Evolutionary conservation across 2,113 vertebrate genomes (phyloP), one percentile per base, ranked within the genome.

Genomic region (Leptosomus discolor): DNA sequence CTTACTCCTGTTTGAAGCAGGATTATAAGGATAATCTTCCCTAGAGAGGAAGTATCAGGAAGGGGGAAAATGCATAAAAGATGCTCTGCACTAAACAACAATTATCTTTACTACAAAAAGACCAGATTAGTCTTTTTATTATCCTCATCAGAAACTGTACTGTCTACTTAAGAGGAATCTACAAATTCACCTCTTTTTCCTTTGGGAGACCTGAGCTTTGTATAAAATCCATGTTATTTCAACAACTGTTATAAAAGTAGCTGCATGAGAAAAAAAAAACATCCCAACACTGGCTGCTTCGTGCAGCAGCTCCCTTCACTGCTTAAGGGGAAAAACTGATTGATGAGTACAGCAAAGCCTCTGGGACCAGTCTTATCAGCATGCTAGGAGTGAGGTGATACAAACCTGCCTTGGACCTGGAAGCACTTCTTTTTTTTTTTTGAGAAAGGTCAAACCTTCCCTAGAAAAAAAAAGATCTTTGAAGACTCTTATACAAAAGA

Each of bases 1-100:
- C 29, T 54, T 61, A 45, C 24, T 76, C 60, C 56, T 60, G 50
- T 45, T 50, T 76, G 75, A 88, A 48, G 68, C 37, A 75, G 56
- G 50, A 92, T 82, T 92, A 57, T 77, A 71, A 77, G 30, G 64
- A 90, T 56, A 46, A 83, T 69, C 32, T 22, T 83, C 65, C 71
- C 65, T 37, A 48, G 12, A 86, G n/a, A 69, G n/a, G 15, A 73
- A 90, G 6, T 26, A 86, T 17, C 43, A 78, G n/a, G 29, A 68
- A 78, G 8, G 4, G 11, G 12, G 5, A 56, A 84, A 86, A 82
- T 5, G 21, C 27, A 30, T 57, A 64, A 69, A 57, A 82, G 50
- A 39, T 45, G 58, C 24, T 69, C 45, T 69, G 56, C 29, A 60
- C 26, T 46, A 26, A 92, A 68, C 37, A 71, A 65, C 26, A 43